Base-by-base conservation (phyloP, 1,140 invertebrate genomes). In the Helicoverpa armigera region DNA sequence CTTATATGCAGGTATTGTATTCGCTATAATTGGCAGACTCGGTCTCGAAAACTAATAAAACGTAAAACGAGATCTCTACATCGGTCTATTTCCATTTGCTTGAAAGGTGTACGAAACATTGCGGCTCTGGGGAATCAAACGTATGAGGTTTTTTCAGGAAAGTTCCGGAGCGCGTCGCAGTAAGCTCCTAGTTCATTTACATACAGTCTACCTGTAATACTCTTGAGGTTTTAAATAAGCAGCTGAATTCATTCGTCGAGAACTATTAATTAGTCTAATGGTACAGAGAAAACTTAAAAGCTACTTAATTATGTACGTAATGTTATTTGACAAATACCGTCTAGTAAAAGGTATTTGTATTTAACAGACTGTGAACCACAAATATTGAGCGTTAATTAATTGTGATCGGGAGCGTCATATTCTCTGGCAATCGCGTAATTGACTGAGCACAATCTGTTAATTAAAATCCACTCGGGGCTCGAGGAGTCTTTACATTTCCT, bases 401-500 rank as follows among this genome's bases (percentile, higher is more conserved):
- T 65, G 16, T 5, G 7, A 12, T 18, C 9, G 43, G n/a, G 9
- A 48, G 35, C 63, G 5, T n/a, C 31, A 67, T 67, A 48, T 48
- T 67, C 48, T 50, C 63, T 67, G 63, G 14, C 35, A 67, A 67
- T 67, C 63, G n/a, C 14, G 61, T 65, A 43, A 65, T 65, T 65
- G 11, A 48, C n/a, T 65, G 61, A 65, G 61, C 14, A 13, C 9
- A 48, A n/a, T 43, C 16, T 58, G 56, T 16, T 65, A 13, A 65
- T 65, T 65, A 65, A 35, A 63, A 35, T 63, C n/a, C 35, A 7
- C 5, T 18, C 16, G 56, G 11, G 11, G 58, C 23, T 29, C 18
- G 2, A 58, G 5, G 35, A 58, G 16, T 58, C 7, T 29, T 60
- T 60, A 60, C 58, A 18, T 58, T 58, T 58, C 56, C 16, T 10